Conservation (phyloP, 2,113 vertebrate genomes). For the Nettapus auritus region DNA sequence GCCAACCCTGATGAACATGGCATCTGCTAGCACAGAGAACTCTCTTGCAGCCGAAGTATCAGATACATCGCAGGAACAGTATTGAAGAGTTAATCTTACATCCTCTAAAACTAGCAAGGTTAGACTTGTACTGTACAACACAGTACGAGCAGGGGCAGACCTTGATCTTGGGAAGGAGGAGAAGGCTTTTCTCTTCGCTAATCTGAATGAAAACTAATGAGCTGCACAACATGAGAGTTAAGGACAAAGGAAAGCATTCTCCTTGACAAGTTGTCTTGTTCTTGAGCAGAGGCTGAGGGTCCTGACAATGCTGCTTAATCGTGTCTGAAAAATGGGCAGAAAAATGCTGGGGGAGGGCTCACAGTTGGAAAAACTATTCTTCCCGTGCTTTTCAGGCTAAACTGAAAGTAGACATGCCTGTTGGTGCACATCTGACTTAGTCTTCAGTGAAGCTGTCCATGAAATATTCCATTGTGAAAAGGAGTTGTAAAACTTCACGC, state of each 20-base stretch:
- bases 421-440: neutral
- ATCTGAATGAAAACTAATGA: neutral
- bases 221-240: neutral
- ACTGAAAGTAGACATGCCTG: neutral
- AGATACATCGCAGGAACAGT: neutral
- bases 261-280: neutral
- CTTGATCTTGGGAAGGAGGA: neutral
- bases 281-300: neutral
- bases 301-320: neutral
- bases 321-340: neutral
- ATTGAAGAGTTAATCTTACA: neutral
- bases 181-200: neutral
- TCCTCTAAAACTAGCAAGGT: neutral
- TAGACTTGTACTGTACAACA: neutral
- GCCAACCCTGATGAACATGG: neutral
- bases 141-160: neutral
- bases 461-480: neutral
- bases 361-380: neutral
- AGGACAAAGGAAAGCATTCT: neutral
- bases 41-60: neutral
- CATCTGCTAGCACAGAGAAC: neutral
- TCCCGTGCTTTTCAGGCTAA: neutral
- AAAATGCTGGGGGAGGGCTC: neutral
- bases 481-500: neutral
- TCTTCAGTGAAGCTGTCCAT: neutral